Percentiles rank a stretch among this genome's conserved stretches.
Evolutionary conservation across 2,888 invertebrate species (phyloP).

Genomic region (Norana najaformis): DNA sequence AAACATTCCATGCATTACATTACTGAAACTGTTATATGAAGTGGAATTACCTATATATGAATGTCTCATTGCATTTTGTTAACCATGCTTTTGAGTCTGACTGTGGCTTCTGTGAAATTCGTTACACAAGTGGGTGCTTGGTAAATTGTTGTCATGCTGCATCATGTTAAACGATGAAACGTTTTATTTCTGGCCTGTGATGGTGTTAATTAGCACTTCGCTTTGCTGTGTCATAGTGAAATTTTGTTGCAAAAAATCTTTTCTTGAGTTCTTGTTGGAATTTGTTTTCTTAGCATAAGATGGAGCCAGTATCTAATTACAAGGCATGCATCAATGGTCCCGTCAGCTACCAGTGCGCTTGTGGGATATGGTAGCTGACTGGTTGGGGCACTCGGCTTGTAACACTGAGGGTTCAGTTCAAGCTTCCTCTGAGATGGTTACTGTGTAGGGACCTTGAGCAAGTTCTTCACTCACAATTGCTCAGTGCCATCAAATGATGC

Average conservation of each 20-base stretch:
- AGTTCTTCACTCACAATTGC: no score
- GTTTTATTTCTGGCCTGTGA: not conserved
- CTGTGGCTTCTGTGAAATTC: not conserved
- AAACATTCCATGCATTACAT: not conserved
- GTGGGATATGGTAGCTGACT: no score
- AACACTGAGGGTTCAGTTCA: no score
- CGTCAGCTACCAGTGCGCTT: no score
- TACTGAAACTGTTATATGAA: not conserved
- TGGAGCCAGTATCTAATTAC: not conserved
- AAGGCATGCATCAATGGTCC: no score
- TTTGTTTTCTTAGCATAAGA: not conserved
- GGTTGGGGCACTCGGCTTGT: no score
- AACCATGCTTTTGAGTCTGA: not conserved
- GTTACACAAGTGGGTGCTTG: not conserved
- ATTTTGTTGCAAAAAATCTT: not conserved
- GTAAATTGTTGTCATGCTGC: not conserved
- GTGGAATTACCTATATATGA: not conserved
- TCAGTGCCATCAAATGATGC: no score
- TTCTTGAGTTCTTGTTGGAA: not conserved
- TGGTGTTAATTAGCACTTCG: not conserved
- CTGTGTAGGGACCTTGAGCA: no score
- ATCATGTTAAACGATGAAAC: conserved; percentile 7
- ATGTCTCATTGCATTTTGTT: not conserved
- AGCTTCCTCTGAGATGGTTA: no score
- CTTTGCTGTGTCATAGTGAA: not conserved